Evolutionary conservation across 2,113 vertebrate genomes (phyloP).

Genomic region (Nycticorax nycticorax): DNA sequence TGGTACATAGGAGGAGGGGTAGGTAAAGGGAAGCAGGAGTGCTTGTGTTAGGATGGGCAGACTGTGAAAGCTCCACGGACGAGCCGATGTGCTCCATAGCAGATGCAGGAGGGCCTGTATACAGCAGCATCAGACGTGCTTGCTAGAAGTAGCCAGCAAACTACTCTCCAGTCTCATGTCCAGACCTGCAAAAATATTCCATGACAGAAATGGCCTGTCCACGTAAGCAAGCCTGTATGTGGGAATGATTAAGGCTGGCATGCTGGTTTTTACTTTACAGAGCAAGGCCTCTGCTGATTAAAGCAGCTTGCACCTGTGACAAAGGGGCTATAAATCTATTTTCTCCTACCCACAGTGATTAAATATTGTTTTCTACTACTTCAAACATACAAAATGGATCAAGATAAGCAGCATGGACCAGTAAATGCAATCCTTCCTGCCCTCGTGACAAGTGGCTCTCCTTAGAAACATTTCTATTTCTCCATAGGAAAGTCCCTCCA

Average conservation of each 20-base stretch:
- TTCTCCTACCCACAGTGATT: neutral
- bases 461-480: neutral
- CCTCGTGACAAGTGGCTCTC: neutral
- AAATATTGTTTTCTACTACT: neutral
- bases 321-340: neutral
- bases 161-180: neutral
- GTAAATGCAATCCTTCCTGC: neutral
- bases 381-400: neutral
- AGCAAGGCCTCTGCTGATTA: neutral
- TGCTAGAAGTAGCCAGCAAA: neutral
- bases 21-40: neutral
- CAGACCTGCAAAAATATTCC: neutral
- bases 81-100: neutral
- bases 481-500: neutral
- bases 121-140: neutral
- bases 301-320: neutral
- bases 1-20: neutral
- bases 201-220: neutral
- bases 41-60: neutral
- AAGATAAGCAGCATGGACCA: neutral
- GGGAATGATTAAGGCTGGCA: neutral
- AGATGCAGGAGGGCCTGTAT: neutral
- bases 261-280: neutral
- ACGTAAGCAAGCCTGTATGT: neutral
- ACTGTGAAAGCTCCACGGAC: neutral